Base-by-base conservation (phyloP, 2,888 invertebrate genomes). In the Drosophila prostipennis region DNA sequence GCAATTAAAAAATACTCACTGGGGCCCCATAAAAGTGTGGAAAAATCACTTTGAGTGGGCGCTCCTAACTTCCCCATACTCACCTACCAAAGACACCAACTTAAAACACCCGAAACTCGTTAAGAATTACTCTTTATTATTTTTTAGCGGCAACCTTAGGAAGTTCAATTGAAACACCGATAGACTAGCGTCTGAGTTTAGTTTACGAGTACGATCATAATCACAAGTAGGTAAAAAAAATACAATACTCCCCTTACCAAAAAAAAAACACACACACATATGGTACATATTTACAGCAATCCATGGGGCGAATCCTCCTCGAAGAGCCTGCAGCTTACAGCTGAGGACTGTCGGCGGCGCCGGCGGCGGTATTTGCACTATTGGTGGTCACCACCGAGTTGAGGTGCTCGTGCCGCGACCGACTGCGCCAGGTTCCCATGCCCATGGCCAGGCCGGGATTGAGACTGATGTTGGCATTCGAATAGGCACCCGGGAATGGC, bases 1-100 rank as follows among this genome's bases (percentile, higher is more conserved):
- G 85, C 76, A 79, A 84, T 79, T 84, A 84, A 79, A 84, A 69
- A 84, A 69, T 53, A 46, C 79, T 61, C 79, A 59, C 60, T 72
- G 63, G 60, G 59, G 63, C 14, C 51, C 19, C 19, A 19, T 19
- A 19, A 19, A 19, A 19, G 19, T 19, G 19, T 19, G 70, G 61
- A 67, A 72, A 55, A 36, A 26, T 26, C 45, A 13, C 19, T 23
- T 23, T 13, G 14, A 23, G 43, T 23, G 43, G 8, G 14, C 14
- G n/a, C 26, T 6, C 26, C 6, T 26, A 26, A 4, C 26, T 26
- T 6, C 6, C 26, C 26, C 26, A 6, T 26, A 26, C 26, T 26
- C 26, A 26, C 26, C 26, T 26, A 6, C 26, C 26, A 26, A 26
- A 26, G 26, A 26, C 6, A 26, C 26, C 36, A 13, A n/a, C 26